Base-by-base conservation (phyloP, 2,113 vertebrate genomes). In the Perognathus longimembris region DNA sequence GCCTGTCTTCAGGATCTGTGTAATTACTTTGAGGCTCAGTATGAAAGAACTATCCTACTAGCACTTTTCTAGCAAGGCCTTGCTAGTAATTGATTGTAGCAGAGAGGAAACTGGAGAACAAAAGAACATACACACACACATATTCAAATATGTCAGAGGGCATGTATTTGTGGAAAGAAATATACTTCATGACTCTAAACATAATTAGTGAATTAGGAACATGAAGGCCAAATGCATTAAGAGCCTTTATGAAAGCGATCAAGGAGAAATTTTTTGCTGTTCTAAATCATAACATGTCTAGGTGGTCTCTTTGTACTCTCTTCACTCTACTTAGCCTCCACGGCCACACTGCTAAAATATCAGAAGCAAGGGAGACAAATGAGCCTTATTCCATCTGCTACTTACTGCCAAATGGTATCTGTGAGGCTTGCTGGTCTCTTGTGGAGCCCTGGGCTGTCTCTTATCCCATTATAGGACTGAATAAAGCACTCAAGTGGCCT, bases 141-240 rank as follows among this genome's bases (percentile, higher is more conserved):
- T 88, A 36, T 21, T 24, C 22, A 80, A 92, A 80, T n/a, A 90
- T 76, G 12, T 92, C 66, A 74, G 45, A 88, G 45, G 9, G 12
- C 45, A 83, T 89, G 61, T 61, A 63, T 82, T 94, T 74, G 10
- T 40, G 40, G 85, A 91, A 80, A 30, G 22, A 57, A 57, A 1
- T 88, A 76, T 84, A 34, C 84, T 88, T 75, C n/a, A 94, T 88
- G 78, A 90, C 10, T 74, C 71, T 75, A 61, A 74, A 50, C 15
- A 40, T 79, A 64, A 75, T 71, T 87, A 9, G 20, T 89, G 38
- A 85, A 30, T 82, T 91, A 83, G 75, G 75, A 75, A 59, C 50
- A 69, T 45, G 2, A 80, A 26, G 15, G 28, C 64, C 50, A 90
- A 88, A 71, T 22, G 91, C 24, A 89, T 21, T 6, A 34, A 90